Evolutionary conservation across 2,113 vertebrate genomes (phyloP).

Genomic region (Melanerpes aurifrons): DNA sequence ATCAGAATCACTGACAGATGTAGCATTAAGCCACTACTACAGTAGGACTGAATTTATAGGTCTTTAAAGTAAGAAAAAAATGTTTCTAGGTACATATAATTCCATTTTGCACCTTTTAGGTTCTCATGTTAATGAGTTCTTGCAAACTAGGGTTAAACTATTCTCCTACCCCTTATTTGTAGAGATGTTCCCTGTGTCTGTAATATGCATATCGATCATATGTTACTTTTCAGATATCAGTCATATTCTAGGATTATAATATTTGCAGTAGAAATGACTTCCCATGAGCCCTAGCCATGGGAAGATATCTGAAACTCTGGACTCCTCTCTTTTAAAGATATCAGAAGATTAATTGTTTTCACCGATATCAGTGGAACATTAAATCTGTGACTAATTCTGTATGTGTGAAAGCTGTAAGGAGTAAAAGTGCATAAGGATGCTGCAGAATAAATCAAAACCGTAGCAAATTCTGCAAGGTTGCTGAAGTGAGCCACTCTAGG

Average conservation of each 20-base stretch:
- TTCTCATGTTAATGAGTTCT: not conserved
- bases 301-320: not conserved
- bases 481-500: conserved; percentile 8
- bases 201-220: not conserved
- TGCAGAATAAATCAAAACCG: conserved; percentile 51
- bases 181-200: not conserved
- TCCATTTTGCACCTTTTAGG: not conserved
- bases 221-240: not conserved
- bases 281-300: not conserved
- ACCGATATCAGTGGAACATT: conserved; percentile 15
- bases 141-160: not conserved
- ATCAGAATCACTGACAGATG: not conserved
- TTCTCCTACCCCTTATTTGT: not conserved
- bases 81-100: not conserved
- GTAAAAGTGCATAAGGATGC: not conserved
- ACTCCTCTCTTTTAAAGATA: conserved; percentile 6
- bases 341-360: conserved; percentile 53
- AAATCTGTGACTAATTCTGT: conserved; percentile 50
- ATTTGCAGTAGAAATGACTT: not conserved
- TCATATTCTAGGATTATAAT: not conserved
- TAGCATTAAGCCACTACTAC: not conserved
- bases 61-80: not conserved
- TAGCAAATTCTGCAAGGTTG: conserved; percentile 41
- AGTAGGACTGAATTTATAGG: not conserved
- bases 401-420: conserved; percentile 18